Evolutionary conservation across 2,113 vertebrate species (phyloP).

Genomic region (Sterna hirundo): DNA sequence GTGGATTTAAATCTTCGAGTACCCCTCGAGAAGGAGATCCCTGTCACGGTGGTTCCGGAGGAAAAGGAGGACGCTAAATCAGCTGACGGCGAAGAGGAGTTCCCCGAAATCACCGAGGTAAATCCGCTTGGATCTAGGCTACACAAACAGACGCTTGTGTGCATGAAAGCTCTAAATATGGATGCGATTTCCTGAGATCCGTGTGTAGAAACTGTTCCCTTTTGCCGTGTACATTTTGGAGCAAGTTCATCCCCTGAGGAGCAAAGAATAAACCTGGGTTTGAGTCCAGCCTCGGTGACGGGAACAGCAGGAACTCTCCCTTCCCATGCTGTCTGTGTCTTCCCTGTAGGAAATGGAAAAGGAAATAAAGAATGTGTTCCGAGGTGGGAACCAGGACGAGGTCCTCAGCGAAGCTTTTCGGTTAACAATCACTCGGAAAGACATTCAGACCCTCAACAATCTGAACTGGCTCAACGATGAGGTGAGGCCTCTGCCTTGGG

Average conservation of each 20-base stretch:
- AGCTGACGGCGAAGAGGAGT: constrained; percentile 80
- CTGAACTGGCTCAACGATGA: constrained; percentile 99
- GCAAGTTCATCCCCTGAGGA: fast-evolving
- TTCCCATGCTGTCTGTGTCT: not conserved
- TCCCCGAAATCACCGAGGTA: constrained; percentile 91
- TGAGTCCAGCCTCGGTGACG: not conserved
- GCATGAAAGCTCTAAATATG: fast-evolving
- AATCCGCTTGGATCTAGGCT: not conserved
- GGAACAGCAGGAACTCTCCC: not conserved
- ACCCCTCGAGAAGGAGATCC: constrained; percentile 93
- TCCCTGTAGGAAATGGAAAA: constrained; percentile 86
- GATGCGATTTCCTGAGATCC: fast-evolving
- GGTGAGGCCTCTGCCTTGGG: constrained; percentile 56
- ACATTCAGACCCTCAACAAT: constrained; percentile 92
- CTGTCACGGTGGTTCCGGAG: constrained; percentile 77
- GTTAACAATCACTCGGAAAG: constrained; percentile 92
- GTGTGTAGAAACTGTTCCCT: fast-evolving
- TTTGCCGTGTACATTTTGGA: fast-evolving
- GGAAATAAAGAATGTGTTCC: constrained; percentile 83
- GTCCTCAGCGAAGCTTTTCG: constrained; percentile 93
- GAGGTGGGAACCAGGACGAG: constrained; percentile 88
- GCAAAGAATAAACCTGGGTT: not conserved
- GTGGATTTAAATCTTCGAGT: constrained; percentile 89
- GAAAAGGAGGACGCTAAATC: constrained; percentile 42
- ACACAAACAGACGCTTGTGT: fast-evolving